Conservation (phyloP, 2,888 invertebrate genomes). For the Malachius bipustulatus region DNA sequence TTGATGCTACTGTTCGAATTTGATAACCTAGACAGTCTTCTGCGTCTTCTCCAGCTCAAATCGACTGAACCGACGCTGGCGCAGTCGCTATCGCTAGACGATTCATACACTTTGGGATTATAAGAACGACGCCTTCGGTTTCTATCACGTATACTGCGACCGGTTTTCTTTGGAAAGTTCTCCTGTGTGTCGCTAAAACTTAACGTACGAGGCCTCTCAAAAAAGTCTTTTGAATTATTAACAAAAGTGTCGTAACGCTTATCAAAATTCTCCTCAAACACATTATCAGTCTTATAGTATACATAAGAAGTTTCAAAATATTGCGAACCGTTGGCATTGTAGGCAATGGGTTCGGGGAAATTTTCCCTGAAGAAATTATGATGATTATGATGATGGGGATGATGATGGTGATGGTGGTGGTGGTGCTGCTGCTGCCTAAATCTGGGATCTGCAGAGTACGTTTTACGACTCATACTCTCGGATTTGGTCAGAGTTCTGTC, state of each 20-base stretch:
- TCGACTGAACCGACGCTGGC: slow-evolving; percentile 36
- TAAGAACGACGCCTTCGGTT: slow-evolving; percentile 44
- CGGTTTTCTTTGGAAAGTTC: slow-evolving; percentile 29
- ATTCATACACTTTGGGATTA: slow-evolving; percentile 44
- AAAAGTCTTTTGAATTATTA: slow-evolving; percentile 11
- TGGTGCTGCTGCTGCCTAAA: slow-evolving; percentile 22
- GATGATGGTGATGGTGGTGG: too few relatives aligned
- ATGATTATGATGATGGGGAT: too few relatives aligned
- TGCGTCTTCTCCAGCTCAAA: slow-evolving; percentile 34
- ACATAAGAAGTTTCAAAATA: slow-evolving; percentile 29
- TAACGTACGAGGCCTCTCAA: slow-evolving; percentile 25
- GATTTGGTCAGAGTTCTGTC: slow-evolving; percentile 36
- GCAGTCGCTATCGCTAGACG: slow-evolving; percentile 41
- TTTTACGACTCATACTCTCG: slow-evolving; percentile 36
- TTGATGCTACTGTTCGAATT: slow-evolving; percentile 35
- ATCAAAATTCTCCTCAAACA: slow-evolving; percentile 17
- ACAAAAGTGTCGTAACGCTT: slow-evolving; percentile 11
- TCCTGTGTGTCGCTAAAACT: slow-evolving; percentile 27
- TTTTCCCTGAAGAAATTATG: slow-evolving; percentile 23
- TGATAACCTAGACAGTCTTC: slow-evolving; percentile 31
- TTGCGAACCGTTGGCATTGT: slow-evolving; percentile 22
- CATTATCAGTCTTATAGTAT: slow-evolving; percentile 26
- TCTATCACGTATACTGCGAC: slow-evolving; percentile 42
- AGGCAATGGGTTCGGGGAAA: slow-evolving; percentile 10
- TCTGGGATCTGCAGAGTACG: slow-evolving; percentile 27